These are phyloP conservation scores for Thalassarche chlororhynchos DNA, from an alignment of 2,113 vertebrate genomes.

Conservation along the genomic window DNA sequence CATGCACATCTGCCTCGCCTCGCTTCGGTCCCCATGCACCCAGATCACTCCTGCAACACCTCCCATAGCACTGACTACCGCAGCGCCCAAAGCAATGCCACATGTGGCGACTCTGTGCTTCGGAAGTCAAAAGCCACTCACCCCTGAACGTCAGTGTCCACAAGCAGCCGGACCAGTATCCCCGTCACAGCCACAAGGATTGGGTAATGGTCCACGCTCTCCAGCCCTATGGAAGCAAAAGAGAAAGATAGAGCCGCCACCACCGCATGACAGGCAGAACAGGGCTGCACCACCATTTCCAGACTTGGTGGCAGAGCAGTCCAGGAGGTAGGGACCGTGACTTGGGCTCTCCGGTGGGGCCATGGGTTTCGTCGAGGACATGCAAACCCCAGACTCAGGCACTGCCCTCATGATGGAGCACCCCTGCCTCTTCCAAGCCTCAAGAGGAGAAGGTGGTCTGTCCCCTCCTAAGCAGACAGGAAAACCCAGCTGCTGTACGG, in stretches of 20 bases:
- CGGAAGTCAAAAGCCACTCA: constrained; percentile 69
- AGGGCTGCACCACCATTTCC: neutral
- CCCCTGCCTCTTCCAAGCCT: neutral
- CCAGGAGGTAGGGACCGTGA: neutral
- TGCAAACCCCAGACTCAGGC: neutral
- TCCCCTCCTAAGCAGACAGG: neutral
- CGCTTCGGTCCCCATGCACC: rapidly evolving
- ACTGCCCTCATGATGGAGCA: neutral
- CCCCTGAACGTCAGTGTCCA: constrained; percentile 88
- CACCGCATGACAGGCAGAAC: neutral
- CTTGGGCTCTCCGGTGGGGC: neutral
- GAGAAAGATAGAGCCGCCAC: neutral
- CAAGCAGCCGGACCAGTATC: constrained; percentile 91
- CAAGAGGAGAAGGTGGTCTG: neutral
- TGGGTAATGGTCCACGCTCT: constrained; percentile 97
- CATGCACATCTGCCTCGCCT: neutral
- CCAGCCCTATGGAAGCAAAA: constrained; percentile 80
- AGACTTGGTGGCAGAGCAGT: neutral
- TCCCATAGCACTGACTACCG: neutral
- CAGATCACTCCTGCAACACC: neutral
- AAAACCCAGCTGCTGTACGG: neutral
- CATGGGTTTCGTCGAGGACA: neutral
- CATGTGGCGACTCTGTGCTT: rapidly evolving
- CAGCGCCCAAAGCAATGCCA: neutral
- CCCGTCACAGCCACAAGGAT: constrained; percentile 97